phyloP scores from a whole-genome alignment of 2,797 vertebrate genomes.

The Furcifer pardalis region DNA sequence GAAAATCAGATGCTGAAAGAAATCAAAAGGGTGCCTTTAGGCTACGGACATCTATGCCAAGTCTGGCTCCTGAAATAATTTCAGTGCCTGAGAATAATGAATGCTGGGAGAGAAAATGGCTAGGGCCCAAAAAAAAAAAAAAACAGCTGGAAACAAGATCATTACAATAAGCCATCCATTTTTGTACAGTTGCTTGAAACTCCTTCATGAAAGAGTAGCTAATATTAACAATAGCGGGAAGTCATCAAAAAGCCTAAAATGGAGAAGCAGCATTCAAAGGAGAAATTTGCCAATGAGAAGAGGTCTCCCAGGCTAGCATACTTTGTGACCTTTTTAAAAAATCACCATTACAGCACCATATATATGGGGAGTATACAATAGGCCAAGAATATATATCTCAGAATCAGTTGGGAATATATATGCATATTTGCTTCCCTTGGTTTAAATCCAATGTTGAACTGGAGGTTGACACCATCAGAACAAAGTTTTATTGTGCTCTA shows the following conservation, averaged over 20 bases:
- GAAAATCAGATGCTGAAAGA: conserved; percentile 1
- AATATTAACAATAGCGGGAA: conserved; percentile 44
- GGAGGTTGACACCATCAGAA: no score
- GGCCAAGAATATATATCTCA: background rate
- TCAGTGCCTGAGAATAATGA: conserved; percentile 31
- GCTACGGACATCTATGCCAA: conserved; percentile 21
- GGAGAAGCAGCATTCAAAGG: conserved; percentile 38
- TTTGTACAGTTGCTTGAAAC: conserved; percentile 21
- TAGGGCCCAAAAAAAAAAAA: conserved; percentile 37
- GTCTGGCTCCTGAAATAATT: conserved; percentile 20
- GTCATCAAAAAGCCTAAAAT: conserved; percentile 40
- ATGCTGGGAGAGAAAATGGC: conserved; percentile 15
- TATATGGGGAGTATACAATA: background rate
- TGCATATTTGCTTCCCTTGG: background rate
- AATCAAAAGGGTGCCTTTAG: background rate
- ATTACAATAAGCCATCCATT: conserved; percentile 29
- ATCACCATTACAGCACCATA: conserved; percentile 2
- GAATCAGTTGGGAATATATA: background rate
- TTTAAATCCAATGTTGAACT: no score
- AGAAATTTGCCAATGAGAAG: conserved; percentile 17
- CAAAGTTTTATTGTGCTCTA: no score
- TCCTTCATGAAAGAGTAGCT: background rate
- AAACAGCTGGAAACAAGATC: background rate
- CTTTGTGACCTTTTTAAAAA: background rate
- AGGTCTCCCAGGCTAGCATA: background rate